A percentile compares a stretch with the other conserved stretches of the same genome.
These are phyloP conservation scores for Porphyrio hochstetteri DNA, from an alignment of 2,113 vertebrate species.

Conservation along the genomic window DNA sequence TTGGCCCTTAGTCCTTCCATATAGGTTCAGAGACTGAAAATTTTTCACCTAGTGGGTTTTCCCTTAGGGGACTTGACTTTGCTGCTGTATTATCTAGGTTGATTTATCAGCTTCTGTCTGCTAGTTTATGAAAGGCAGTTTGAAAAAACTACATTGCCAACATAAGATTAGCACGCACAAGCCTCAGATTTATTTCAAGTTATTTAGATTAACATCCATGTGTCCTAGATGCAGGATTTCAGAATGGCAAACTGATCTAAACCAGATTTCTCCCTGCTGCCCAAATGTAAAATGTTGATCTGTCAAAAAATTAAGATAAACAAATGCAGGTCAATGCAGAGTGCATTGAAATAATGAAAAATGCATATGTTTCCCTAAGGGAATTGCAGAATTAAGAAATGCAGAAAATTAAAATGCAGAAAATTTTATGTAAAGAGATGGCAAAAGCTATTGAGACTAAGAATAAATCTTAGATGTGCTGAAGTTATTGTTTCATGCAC, in stretches of 20 bases:
- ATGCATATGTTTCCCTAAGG: background rate
- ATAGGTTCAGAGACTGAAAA: background rate
- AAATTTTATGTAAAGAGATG: background rate
- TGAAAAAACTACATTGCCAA: background rate
- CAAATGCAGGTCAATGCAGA: background rate
- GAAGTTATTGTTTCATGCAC: background rate
- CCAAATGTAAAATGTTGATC: background rate
- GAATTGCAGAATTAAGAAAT: background rate
- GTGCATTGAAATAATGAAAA: background rate
- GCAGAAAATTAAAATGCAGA: background rate
- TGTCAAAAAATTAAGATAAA: background rate
- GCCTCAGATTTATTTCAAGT: background rate
- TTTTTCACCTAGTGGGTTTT: background rate
- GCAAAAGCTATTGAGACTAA: background rate
- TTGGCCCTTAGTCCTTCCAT: background rate
- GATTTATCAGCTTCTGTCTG: background rate
- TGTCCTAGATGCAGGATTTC: slow-evolving; percentile 1
- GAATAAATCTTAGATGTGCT: background rate
- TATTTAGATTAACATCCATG: background rate
- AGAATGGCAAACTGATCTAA: background rate
- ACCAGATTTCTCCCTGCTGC: background rate
- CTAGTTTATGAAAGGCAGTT: background rate
- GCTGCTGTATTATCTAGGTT: background rate
- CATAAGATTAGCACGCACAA: background rate
- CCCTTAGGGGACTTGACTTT: background rate